These are phyloP conservation scores for Drosophila tristis DNA, from an alignment of 1,140 invertebrate genomes.

Conservation along the genomic window DNA sequence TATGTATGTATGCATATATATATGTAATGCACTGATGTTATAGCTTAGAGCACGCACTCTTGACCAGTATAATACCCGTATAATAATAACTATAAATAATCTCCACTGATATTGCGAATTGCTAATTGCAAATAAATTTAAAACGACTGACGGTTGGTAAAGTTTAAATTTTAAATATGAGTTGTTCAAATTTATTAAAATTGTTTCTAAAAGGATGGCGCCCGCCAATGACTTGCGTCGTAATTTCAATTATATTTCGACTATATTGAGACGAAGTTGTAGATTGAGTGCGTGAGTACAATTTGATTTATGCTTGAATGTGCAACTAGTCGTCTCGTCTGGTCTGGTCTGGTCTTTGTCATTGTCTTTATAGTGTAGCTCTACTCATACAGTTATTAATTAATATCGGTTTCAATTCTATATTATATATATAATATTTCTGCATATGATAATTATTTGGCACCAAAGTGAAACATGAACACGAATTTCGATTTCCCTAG, in stretches of 20 bases:
- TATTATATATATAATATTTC: conserved; percentile 49
- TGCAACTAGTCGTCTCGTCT: conserved; percentile 3
- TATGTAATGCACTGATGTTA: conserved; percentile 26
- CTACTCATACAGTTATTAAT: conserved; percentile 25
- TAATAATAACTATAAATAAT: conserved; percentile 11
- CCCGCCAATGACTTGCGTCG: conserved; percentile 29
- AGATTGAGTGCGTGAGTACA: not conserved
- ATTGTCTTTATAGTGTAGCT: conserved; percentile 32
- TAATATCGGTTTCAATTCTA: conserved; percentile 52
- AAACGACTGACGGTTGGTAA: conserved; percentile 45
- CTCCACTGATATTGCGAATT: conserved; percentile 32
- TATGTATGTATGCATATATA: not conserved
- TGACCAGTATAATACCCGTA: conserved; percentile 38
- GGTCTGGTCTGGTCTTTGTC: conserved; percentile 28
- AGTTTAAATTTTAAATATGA: conserved; percentile 60
- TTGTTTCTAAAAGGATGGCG: conserved; percentile 71
- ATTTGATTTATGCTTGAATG: conserved; percentile 36
- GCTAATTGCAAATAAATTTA: conserved; percentile 25
- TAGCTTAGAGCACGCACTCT: conserved; percentile 49
- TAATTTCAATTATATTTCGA: conserved; percentile 46
- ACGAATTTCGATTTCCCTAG: conserved; percentile 57
- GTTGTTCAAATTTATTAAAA: conserved; percentile 81
- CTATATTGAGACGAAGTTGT: conserved; percentile 27
- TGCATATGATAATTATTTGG: conserved; percentile 60
- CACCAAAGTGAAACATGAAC: conserved; percentile 66